These are phyloP conservation scores for Enteromius unitaeniatus DNA, from an alignment of 2,797 vertebrate genomes.

Conservation along the genomic window DNA sequence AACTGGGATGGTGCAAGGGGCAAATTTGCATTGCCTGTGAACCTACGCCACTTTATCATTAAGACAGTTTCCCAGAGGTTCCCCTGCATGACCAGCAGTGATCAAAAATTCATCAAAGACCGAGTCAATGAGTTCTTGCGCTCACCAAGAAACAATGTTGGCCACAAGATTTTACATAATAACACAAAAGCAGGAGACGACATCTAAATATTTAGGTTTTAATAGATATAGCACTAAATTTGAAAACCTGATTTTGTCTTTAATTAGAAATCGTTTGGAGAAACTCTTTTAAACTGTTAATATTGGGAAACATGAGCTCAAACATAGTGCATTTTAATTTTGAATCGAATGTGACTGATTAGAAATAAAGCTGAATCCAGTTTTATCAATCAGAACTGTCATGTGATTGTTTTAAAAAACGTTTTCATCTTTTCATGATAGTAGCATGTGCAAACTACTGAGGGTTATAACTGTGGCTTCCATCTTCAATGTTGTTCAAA, in stretches of 20 bases:
- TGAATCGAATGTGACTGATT: not conserved
- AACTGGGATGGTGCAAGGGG: not conserved
- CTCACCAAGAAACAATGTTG: not conserved
- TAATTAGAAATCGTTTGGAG: not conserved
- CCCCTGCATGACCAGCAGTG: not conserved
- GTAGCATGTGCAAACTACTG: not conserved
- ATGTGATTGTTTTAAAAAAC: not conserved
- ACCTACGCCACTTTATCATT: not conserved
- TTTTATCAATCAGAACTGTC: not conserved
- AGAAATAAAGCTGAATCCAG: not conserved
- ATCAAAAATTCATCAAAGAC: not conserved
- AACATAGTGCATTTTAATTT: not conserved
- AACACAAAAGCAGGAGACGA: not conserved
- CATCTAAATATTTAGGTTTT: not conserved
- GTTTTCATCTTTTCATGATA: not conserved
- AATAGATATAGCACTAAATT: not conserved
- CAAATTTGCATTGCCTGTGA: constrained; percentile 5
- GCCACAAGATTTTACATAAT: not conserved
- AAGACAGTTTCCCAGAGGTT: not conserved
- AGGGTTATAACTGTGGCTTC: not conserved
- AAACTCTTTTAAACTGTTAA: not conserved
- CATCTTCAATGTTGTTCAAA: not conserved
- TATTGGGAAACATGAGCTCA: not conserved
- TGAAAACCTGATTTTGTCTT: not conserved
- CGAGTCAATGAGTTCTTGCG: not conserved